These are phyloP conservation scores for Ischnus inquisitorius DNA, from an alignment of 2,888 invertebrate genomes.

Conservation along the genomic window DNA sequence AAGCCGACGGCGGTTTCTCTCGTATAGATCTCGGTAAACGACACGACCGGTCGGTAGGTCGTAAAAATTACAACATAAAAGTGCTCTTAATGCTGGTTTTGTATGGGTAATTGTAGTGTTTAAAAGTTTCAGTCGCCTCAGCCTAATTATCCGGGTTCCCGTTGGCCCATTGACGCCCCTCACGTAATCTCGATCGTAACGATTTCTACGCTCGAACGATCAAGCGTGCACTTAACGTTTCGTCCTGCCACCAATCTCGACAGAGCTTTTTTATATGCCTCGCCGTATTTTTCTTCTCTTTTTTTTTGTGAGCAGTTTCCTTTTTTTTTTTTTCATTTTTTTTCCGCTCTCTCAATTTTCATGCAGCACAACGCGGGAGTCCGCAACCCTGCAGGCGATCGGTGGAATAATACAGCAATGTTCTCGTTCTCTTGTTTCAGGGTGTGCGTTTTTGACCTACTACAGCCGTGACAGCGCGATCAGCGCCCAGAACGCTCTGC, in stretches of 20 bases:
- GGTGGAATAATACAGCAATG: slow-evolving; percentile 37
- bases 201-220: slow-evolving; percentile 68
- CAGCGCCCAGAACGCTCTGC: slow-evolving; percentile 96
- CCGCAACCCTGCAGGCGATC: slow-evolving; percentile 30
- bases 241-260: slow-evolving; percentile 49
- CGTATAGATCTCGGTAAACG: slow-evolving; percentile 27
- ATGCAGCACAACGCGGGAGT: neutral
- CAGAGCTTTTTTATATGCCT: slow-evolving; percentile 29
- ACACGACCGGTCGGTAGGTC: slow-evolving; percentile 32
- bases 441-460: slow-evolving; percentile 99
- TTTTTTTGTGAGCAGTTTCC: neutral
- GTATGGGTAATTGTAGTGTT: slow-evolving; percentile 71
- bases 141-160: slow-evolving; percentile 72
- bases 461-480: slow-evolving; percentile 98
- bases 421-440: slow-evolving; percentile 87
- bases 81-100: slow-evolving; percentile 55
- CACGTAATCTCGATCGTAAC: slow-evolving; percentile 70
- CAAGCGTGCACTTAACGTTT: slow-evolving; percentile 65
- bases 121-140: slow-evolving; percentile 70
- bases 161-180: slow-evolving; percentile 72
- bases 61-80: slow-evolving; percentile 72
- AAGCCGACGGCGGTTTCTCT: neutral
- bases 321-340: slow-evolving; percentile 1
- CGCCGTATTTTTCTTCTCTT: slow-evolving; percentile 38
- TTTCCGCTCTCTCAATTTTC: neutral